Base-by-base conservation (phyloP, 2,113 vertebrate species). In the Hystrix brachyura region DNA sequence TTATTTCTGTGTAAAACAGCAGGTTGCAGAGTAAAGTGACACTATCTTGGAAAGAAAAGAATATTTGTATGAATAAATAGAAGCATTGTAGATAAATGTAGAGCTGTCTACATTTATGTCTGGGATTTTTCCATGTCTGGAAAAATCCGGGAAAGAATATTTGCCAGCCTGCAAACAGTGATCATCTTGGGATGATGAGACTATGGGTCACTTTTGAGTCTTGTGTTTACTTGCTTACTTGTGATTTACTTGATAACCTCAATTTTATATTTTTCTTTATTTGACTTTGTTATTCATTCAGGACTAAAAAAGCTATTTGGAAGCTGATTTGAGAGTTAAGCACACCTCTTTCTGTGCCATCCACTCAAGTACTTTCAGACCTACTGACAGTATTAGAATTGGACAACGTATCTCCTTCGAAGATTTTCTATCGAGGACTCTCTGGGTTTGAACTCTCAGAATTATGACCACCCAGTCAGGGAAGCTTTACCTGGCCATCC, bases 51-150 rank as follows among this genome's bases (percentile, higher is more conserved):
- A 15, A 81, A 53, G 21, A 21, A 34, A 46, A 51, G 13, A 17
- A 0, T 8, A 23, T 14, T 59, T 59, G 25, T 4, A 14, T 1
- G 59, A 21, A 48, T 67, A 55, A 46, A 60, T 0, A 80, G 8
- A 6, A 13, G 34, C 7, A 1, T 3, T n/a, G 7, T 1, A 46
- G 48, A 34, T 4, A 27, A 48, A 38, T 0, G 0, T 1, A 43
- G 7, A 38, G 13, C 10, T n/a, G n/a, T 53, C 15, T 57, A 59
- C 0, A 27, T 38, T 38, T 38, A 38, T 38, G 38, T 38, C 38
- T 38, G 38, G 38, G 2, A 38, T 38, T 38, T 38, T 38, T 38
- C 38, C 34, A 67, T 29, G 59, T 5, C 64, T 71, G 23, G 8
- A 38, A n/a, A 95, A 74, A 69, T 14, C 8, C 0, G 4, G 43